Evolutionary conservation across 2,888 invertebrate species (phyloP), one percentile per base, ranked within the genome.

Genomic region (Liopterus haemorrhoidalis): DNA sequence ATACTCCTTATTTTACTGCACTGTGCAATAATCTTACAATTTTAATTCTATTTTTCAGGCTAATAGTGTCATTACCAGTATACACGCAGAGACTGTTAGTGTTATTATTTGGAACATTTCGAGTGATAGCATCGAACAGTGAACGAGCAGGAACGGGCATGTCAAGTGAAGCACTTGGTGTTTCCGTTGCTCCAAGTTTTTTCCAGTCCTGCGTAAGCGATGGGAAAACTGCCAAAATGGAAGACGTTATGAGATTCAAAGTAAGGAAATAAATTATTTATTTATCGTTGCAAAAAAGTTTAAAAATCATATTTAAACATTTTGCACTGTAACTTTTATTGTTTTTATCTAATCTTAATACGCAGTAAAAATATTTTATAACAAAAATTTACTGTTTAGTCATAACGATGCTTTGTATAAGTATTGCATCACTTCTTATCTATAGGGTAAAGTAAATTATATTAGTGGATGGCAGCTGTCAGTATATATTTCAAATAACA

Each of bases 181-280:
- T 95, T 60, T 91, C 91, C 27, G 94, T 94, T 36, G 94, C 94
- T 41, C 94, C 94, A 15, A 93, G 92, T 58, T 91, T 95, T 70
- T 94, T 95, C 73, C 93, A 93, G 70, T 88, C 90, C 56, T 94
- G 94, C 73, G 92, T 94, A 60, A 88, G 89, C 60, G 91, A 92
- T 68, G 93, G 92, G 51, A 89, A 92, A 73, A 86, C 90, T 36
- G 94, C 93, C 50, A 87, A 89, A 69, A 90, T 94, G 87, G 92
- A 93, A 73, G 94, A 94, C 70, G 91, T 94, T 47, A 81, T 90
- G 65, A 79, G 92, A 64, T 94, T 88, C 72, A 92, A 92, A 85
- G 91, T 91, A 69, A 70, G n/a, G n/a, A n/a, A n/a, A n/a, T n/a
- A n/a, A n/a, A n/a, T n/a, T n/a, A n/a, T n/a, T n/a, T n/a, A n/a